phyloP scores from a whole-genome alignment of 2,888 invertebrate genomes.

The Parthenolecanium corni region DNA sequence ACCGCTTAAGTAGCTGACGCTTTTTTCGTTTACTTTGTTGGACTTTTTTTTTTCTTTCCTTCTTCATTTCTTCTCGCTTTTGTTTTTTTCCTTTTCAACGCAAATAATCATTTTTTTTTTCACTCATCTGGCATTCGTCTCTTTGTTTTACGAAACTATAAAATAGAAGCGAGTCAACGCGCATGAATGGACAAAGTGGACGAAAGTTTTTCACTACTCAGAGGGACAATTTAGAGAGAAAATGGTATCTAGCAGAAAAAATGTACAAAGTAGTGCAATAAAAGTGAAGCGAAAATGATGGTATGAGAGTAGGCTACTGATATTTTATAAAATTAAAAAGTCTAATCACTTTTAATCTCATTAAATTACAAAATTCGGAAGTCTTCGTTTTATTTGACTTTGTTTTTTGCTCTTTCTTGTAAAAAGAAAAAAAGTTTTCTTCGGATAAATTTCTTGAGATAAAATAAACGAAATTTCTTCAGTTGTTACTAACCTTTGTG shows the following conservation, averaged over 20 bases:
- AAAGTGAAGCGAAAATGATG: no score
- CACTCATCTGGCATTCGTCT: background rate
- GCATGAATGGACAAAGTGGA: no score
- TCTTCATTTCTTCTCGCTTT: no score
- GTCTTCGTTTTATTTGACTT: background rate
- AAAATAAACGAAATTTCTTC: conserved; percentile 16
- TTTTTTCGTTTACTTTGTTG: background rate
- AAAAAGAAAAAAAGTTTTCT: background rate
- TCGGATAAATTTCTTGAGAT: conserved; percentile 11
- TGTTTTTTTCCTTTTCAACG: conserved; percentile 3
- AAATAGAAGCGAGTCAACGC: no score
- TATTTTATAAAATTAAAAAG: conserved; percentile 24
- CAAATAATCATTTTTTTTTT: conserved; percentile 21
- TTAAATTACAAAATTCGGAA: conserved; percentile 6
- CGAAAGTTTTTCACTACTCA: no score
- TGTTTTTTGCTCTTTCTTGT: no score
- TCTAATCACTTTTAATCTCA: conserved; percentile 23
- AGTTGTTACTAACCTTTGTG: conserved; percentile 8
- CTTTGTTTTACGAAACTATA: no score
- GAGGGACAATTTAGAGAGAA: no score
- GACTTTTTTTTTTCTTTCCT: no score
- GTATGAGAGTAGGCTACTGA: background rate
- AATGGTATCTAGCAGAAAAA: background rate
- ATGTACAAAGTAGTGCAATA: background rate
- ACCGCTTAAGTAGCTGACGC: conserved; percentile 24